Evolutionary conservation across 2,113 vertebrate species (phyloP).

Genomic region (Lathamus discolor): DNA sequence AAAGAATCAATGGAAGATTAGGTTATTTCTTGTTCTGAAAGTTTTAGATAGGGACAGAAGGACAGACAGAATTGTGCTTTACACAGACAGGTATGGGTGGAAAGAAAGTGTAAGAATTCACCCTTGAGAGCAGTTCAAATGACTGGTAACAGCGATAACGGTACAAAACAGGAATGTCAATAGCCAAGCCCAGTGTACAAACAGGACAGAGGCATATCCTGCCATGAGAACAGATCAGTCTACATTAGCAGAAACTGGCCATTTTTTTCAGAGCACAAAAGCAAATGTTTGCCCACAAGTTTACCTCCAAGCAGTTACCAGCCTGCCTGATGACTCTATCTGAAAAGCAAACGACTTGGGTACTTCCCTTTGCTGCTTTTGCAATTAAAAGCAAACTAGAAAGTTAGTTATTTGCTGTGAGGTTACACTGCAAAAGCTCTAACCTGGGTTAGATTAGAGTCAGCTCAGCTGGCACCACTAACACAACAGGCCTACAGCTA

Average conservation of each 20-base stretch:
- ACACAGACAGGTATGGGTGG: background rate
- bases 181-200: background rate
- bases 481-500: background rate
- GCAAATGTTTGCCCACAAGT: background rate
- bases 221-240: background rate
- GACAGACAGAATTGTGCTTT: background rate
- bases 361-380: background rate
- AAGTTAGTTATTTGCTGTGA: background rate
- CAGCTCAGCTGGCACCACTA: background rate
- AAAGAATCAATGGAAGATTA: background rate
- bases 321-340: background rate
- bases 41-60: background rate
- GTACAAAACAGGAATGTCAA: background rate
- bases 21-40: background rate
- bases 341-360: background rate
- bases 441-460: background rate
- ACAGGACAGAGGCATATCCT: background rate
- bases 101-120: background rate
- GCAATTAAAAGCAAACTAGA: background rate
- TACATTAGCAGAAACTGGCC: background rate
- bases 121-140: background rate
- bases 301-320: background rate
- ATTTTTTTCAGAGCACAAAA: conserved; percentile 3
- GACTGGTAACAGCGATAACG: background rate
- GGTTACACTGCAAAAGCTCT: background rate